Conservation (phyloP, 1,140 invertebrate species). For the Capitella teleta region DNA sequence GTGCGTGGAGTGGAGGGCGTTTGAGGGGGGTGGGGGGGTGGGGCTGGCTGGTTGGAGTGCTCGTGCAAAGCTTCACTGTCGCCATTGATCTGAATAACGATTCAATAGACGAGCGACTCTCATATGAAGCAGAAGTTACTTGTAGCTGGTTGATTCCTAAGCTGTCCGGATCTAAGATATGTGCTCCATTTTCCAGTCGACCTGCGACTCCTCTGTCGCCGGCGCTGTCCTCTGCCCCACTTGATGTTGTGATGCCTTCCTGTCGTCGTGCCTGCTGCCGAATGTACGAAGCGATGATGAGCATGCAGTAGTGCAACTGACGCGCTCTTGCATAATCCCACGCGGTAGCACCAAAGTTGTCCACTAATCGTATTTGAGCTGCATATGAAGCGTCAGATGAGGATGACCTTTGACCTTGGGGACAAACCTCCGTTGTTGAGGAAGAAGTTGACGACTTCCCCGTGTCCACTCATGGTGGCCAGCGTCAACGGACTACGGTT, state of each 20-base stretch:
- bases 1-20: slow-evolving; percentile 1
- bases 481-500: slow-evolving; percentile 36
- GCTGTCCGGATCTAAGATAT: too few species aligned
- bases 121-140: too few species aligned
- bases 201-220: too few species aligned
- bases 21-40: not conserved
- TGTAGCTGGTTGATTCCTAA: not conserved
- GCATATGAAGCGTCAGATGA: slow-evolving; percentile 7
- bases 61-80: too few species aligned
- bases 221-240: too few species aligned
- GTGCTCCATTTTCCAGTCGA: too few species aligned
- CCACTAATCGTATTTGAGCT: slow-evolving; percentile 30
- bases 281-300: slow-evolving; percentile 39
- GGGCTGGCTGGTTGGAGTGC: too few species aligned
- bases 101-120: too few species aligned
- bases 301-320: slow-evolving; percentile 39
- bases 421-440: slow-evolving; percentile 33
- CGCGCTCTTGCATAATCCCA: slow-evolving; percentile 37
- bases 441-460: slow-evolving; percentile 37
- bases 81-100: slow-evolving; percentile 4
- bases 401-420: not conserved
- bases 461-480: slow-evolving; percentile 38
- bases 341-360: slow-evolving; percentile 32
- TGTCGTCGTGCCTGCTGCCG: too few species aligned
- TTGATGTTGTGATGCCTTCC: too few species aligned